Base-by-base conservation (phyloP, 2,888 invertebrate genomes). In the Tetragonisca angustula region DNA sequence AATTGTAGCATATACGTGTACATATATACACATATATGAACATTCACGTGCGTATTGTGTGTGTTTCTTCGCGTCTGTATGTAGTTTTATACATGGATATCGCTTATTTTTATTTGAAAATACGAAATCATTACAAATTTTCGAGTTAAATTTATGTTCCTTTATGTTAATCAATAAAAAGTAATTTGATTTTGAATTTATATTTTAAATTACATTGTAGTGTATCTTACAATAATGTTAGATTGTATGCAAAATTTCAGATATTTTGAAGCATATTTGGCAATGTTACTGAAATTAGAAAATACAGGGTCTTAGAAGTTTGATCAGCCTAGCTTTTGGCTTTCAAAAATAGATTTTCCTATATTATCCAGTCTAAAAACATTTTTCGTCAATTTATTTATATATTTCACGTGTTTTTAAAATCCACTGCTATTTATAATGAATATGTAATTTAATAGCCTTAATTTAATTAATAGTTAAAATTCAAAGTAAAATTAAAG, bases 301-400 rank as follows among this genome's bases (percentile, higher is more conserved):
- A 92, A 91, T 90, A 87, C 89, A 81, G 87, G 88, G 90, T 88
- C 89, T 91, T 81, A 91, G 85, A 88, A 84, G 88, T 89, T 89
- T 85, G 87, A 92, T 88, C 91, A 91, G 92, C 91, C 89, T 90
- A 88, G 88, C 88, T 91, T 91, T 92, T 88, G 86, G 84, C 90
- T 90, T 91, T 92, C 91, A 90, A 93, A 93, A 94, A 94, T 94
- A 94, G 94, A 94, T 87, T 88, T 91, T 91, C 88, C 83, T 86
- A 87, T 92, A 93, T 91, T 90, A 90, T 87, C 91, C 91, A 86
- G 85, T 90, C 91, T 83, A 90, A 92, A 93, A 92, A 91, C 92
- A 92, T 92, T 90, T 91, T 87, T 91, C 88, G 36, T 70, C 65
- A 65, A 84, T 80, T 76, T 78, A 81, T 79, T 70, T 86, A 76